phyloP scores from a whole-genome alignment of 1,140 invertebrate species.

The Pygmarrhopalites habei region DNA sequence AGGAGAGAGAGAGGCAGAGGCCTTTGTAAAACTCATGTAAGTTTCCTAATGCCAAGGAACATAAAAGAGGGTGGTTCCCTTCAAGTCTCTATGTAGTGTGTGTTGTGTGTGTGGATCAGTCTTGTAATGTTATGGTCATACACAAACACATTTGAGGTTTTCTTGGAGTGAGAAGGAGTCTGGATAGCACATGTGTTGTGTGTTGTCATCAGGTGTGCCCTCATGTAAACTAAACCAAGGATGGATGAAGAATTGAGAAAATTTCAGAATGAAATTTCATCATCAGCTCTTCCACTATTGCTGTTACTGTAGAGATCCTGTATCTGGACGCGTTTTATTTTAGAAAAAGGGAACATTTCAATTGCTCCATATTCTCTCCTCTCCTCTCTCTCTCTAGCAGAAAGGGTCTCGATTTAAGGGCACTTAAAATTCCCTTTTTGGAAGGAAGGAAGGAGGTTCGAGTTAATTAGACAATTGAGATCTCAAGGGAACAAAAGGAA shows the following conservation, averaged over 20 bases:
- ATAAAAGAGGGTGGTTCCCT: not conserved
- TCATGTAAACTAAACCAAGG: not conserved
- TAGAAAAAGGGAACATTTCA: no score
- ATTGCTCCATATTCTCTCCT: not conserved
- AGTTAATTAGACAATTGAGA: conserved; percentile 31
- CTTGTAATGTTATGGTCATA: no score
- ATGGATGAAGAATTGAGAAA: not conserved
- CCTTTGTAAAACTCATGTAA: not conserved
- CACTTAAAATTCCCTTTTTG: not conserved
- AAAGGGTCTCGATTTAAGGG: conserved; percentile 6
- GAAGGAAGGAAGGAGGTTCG: conserved; percentile 4
- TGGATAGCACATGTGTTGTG: conserved; percentile 9
- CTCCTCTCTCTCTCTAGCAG: no score
- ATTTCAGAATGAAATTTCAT: not conserved
- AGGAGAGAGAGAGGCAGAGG: not conserved
- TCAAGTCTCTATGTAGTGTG: no score
- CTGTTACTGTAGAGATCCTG: no score
- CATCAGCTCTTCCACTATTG: no score
- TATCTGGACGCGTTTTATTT: no score
- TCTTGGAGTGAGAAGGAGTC: not conserved
- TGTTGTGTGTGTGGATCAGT: no score
- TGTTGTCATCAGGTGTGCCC: conserved; percentile 9
- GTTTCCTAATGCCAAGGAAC: not conserved
- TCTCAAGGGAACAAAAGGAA: conserved; percentile 9
- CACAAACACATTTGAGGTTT: no score